Conservation (phyloP, 2,888 invertebrate genomes). For the Drosophila fungiperda region DNA sequence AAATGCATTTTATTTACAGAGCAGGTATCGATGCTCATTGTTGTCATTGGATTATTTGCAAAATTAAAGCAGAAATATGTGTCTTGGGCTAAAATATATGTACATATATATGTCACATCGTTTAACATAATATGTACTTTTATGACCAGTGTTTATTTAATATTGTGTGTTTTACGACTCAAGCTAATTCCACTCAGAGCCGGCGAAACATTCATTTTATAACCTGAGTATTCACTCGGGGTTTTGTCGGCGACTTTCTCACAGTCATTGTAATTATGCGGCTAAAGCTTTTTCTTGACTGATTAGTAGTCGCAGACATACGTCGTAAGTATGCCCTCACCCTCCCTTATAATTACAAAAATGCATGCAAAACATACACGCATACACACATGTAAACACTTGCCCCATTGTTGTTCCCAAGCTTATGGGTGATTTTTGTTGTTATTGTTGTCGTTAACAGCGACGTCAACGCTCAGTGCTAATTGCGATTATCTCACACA, state of each 20-base stretch:
- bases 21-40: not conserved
- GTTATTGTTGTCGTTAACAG: slow-evolving; percentile 44
- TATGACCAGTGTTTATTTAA: not conserved
- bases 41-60: no score
- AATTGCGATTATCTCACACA: slow-evolving; percentile 82
- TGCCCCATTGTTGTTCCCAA: slow-evolving; percentile 64
- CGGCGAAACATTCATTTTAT: slow-evolving; percentile 28
- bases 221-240: slow-evolving; percentile 31
- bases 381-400: slow-evolving; percentile 35
- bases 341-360: slow-evolving; percentile 78
- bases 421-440: slow-evolving; percentile 56
- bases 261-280: slow-evolving; percentile 65
- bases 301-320: slow-evolving; percentile 57
- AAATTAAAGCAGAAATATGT: no score
- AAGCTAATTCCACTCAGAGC: slow-evolving; percentile 1
- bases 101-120: not conserved
- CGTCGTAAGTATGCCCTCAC: slow-evolving; percentile 49
- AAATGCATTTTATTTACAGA: not conserved
- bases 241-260: slow-evolving; percentile 61
- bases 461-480: slow-evolving; percentile 69
- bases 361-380: slow-evolving; percentile 71
- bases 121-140: not conserved
- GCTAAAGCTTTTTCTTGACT: slow-evolving; percentile 64
- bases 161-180: not conserved
- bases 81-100: no score